phyloP scores from a whole-genome alignment of 2,113 vertebrate species.

The Bufo gargarizans region DNA sequence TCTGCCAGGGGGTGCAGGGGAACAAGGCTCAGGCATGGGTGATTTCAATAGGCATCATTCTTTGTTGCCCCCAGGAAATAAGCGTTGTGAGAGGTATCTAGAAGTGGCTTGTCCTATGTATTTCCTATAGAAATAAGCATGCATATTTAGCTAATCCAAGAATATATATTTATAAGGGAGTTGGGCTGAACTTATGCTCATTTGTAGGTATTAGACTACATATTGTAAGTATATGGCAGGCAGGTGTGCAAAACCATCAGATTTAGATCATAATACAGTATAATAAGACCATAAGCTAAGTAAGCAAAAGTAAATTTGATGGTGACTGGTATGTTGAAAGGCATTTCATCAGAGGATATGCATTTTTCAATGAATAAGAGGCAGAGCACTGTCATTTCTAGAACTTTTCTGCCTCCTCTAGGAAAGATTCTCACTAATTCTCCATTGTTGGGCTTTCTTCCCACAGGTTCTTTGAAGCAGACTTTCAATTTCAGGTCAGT shows the following conservation, averaged over 20 bases:
- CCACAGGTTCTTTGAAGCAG: slow-evolving; percentile 44
- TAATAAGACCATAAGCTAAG: neutral
- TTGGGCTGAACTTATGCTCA: no score
- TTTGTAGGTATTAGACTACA: no score
- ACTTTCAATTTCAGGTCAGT: slow-evolving; percentile 51
- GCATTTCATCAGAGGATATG: neutral
- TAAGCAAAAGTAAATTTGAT: neutral
- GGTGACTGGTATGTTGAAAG: neutral
- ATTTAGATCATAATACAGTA: neutral
- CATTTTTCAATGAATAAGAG: neutral
- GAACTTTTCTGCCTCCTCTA: neutral
- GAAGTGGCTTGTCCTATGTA: no score
- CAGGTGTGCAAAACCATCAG: neutral
- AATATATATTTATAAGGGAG: no score
- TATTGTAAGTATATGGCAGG: neutral
- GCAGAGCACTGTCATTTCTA: neutral
- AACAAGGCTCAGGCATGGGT: no score
- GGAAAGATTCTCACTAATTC: slow-evolving; percentile 35
- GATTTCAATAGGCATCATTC: no score
- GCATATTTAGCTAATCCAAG: no score
- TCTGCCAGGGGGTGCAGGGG: no score
- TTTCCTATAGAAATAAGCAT: no score
- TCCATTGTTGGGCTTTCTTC: slow-evolving; percentile 38
- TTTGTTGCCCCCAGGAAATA: no score
- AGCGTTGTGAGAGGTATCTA: no score